Percentiles rank a stretch among this genome's conserved stretches.
phyloP scores from a whole-genome alignment of 2,888 invertebrate species.

The Mythimna albipuncta region DNA sequence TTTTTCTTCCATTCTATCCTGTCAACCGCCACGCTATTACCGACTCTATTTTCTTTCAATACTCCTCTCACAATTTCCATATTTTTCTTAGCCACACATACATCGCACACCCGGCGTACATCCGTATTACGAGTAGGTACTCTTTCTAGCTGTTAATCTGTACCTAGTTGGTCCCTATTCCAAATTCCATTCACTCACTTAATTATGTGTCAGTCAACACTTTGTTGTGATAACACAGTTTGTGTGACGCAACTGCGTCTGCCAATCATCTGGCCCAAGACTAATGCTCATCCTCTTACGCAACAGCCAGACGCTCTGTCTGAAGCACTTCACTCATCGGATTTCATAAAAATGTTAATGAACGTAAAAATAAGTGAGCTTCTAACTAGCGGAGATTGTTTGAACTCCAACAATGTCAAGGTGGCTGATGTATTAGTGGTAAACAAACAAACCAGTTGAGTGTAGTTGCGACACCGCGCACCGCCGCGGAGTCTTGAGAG shows the following conservation, averaged over 20 bases:
- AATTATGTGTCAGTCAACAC: neutral
- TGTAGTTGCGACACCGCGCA: slow-evolving; percentile 23
- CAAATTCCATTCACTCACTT: neutral
- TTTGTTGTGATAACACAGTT: neutral
- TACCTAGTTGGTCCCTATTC: neutral
- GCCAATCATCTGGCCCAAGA: slow-evolving; percentile 20
- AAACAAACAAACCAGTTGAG: slow-evolving; percentile 23
- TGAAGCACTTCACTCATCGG: slow-evolving; percentile 24
- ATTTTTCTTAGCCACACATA: too few relatives aligned
- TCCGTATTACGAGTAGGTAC: too few relatives aligned
- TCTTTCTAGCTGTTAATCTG: neutral
- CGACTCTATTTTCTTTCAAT: too few relatives aligned
- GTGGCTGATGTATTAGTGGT: slow-evolving; percentile 23
- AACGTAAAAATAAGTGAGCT: slow-evolving; percentile 28
- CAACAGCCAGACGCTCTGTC: slow-evolving; percentile 17
- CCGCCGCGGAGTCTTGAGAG: neutral
- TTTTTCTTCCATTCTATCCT: too few relatives aligned
- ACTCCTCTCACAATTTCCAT: too few relatives aligned
- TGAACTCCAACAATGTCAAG: slow-evolving; percentile 41
- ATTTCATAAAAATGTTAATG: slow-evolving; percentile 29
- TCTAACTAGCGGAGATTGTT: slow-evolving; percentile 15
- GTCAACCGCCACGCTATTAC: too few relatives aligned
- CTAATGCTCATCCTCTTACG: slow-evolving; percentile 1
- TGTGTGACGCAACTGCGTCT: neutral
- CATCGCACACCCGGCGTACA: too few relatives aligned